These are phyloP conservation scores for Vulpes lagopus DNA, from an alignment of 2,113 vertebrate genomes.

Conservation along the genomic window DNA sequence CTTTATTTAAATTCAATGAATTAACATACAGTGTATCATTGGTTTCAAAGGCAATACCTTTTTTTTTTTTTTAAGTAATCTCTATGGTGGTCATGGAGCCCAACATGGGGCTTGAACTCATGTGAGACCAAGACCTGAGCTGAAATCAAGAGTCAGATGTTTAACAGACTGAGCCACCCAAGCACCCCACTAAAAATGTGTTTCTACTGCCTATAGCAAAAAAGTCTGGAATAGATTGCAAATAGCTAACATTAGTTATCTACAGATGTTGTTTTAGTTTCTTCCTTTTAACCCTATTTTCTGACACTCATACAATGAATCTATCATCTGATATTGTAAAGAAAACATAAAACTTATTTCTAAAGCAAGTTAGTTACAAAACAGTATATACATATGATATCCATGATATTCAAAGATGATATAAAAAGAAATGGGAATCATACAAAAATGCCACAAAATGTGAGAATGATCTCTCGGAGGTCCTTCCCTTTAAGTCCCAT, in stretches of 20 bases:
- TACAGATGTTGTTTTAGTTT: not conserved
- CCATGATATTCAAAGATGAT: not conserved
- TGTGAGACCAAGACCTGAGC: not conserved
- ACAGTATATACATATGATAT: not conserved
- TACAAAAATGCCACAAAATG: not conserved
- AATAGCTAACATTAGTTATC: not conserved
- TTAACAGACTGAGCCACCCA: not conserved
- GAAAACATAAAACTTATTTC: not conserved
- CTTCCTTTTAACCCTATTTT: slow-evolving; percentile 25
- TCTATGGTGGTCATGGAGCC: not conserved
- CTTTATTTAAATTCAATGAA: no score
- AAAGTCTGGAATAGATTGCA: not conserved
- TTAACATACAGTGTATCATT: no score
- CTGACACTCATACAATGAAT: not conserved
- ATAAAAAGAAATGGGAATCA: not conserved
- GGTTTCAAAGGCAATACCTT: not conserved
- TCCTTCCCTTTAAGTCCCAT: not conserved
- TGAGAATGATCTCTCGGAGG: not conserved
- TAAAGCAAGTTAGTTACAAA: slow-evolving; percentile 19
- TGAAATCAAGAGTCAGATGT: not conserved
- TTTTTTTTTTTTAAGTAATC: not conserved
- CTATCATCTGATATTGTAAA: not conserved
- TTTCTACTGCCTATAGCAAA: not conserved
- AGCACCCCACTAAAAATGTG: not conserved
- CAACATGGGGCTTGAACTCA: not conserved